Conservation (phyloP, 2,113 vertebrate genomes). For the Genyomyrus donnyi region DNA sequence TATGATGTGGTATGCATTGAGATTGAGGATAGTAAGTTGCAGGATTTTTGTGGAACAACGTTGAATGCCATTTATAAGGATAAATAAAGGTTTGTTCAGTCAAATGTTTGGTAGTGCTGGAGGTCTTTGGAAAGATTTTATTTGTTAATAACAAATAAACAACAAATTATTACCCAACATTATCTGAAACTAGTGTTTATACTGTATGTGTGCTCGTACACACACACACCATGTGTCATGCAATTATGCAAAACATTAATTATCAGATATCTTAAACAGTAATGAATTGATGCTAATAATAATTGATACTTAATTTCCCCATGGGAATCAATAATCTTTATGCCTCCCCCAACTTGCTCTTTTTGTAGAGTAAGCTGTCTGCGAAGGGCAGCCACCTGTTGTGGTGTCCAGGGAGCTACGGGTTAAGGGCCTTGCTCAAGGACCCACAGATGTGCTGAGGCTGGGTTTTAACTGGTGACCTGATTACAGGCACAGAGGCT, state of each 20-base stretch:
- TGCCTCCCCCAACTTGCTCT: too few species aligned
- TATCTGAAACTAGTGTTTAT: background rate
- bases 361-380: too few species aligned
- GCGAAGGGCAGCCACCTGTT: too few species aligned
- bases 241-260: background rate
- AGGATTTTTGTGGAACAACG: constrained; percentile 44
- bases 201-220: background rate
- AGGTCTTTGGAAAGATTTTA: background rate
- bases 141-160: background rate
- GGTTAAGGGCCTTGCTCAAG: too few species aligned
- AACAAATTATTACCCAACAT: background rate
- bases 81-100: constrained; percentile 70
- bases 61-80: constrained; percentile 64
- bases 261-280: background rate
- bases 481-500: too few species aligned
- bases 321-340: too few species aligned
- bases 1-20: constrained; percentile 57
- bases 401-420: too few species aligned
- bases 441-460: too few species aligned
- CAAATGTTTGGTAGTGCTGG: constrained; percentile 25
- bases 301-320: too few species aligned
- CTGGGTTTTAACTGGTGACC: too few species aligned
- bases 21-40: constrained; percentile 58
- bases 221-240: background rate
- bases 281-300: background rate